Evolutionary conservation across 2,888 invertebrate species (phyloP).

Genomic region (Pyrochroa serraticornis): DNA sequence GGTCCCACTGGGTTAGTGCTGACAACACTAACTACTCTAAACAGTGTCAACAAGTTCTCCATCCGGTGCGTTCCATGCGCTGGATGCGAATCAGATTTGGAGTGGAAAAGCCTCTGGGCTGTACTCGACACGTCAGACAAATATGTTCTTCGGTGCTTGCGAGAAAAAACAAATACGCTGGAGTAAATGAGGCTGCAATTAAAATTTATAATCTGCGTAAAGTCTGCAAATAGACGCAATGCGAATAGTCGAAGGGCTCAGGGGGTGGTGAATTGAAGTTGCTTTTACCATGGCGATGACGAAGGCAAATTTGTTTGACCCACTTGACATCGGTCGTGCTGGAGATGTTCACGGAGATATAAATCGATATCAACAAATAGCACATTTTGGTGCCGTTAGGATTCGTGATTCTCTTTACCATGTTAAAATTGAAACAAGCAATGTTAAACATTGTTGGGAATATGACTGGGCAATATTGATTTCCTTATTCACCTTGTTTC

Average conservation of each 20-base stretch:
- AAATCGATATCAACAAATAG: slow-evolving; percentile 30
- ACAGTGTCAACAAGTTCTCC: too few relatives aligned
- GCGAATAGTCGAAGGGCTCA: too few relatives aligned
- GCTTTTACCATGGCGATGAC: slow-evolving; percentile 6
- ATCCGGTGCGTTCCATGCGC: too few relatives aligned
- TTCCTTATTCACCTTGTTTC: too few relatives aligned
- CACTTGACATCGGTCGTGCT: slow-evolving; percentile 20
- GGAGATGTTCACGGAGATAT: slow-evolving; percentile 13
- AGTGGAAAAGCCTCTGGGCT: too few relatives aligned
- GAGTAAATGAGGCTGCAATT: slow-evolving; percentile 16
- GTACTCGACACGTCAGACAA: too few relatives aligned
- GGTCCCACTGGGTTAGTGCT: too few relatives aligned
- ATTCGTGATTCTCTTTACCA: slow-evolving; percentile 27
- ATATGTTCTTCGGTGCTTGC: not conserved
- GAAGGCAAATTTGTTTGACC: slow-evolving; percentile 21
- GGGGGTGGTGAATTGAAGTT: too few relatives aligned
- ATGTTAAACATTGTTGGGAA: slow-evolving; percentile 26
- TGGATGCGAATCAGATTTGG: too few relatives aligned
- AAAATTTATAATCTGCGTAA: slow-evolving; percentile 20
- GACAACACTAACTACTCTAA: too few relatives aligned
- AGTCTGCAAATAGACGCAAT: slow-evolving; percentile 11
- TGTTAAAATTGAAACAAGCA: slow-evolving; percentile 26
- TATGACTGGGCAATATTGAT: slow-evolving; percentile 25
- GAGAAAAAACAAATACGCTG: slow-evolving; percentile 16
- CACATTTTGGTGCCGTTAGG: slow-evolving; percentile 26